These are phyloP conservation scores for Beris chalybata DNA, from an alignment of 2,888 invertebrate species.

Conservation along the genomic window DNA sequence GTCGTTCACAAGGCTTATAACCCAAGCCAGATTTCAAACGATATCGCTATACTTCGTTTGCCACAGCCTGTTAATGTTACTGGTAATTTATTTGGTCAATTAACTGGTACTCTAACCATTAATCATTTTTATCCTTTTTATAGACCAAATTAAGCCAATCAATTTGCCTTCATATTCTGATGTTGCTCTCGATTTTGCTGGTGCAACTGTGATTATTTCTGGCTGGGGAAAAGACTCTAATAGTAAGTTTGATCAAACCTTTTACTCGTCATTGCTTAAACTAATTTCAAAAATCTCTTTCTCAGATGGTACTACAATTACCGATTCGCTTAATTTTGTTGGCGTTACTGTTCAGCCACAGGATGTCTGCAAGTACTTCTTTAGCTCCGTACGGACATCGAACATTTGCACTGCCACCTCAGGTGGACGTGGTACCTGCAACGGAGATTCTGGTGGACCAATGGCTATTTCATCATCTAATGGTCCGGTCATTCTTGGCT, in stretches of 20 bases:
- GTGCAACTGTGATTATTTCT: constrained; percentile 53
- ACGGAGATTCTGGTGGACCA: constrained; percentile 57
- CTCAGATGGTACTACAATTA: constrained; percentile 9
- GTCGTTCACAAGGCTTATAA: constrained; percentile 53
- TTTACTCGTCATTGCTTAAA: not conserved
- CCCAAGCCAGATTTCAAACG: constrained; percentile 51
- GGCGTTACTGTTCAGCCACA: constrained; percentile 2
- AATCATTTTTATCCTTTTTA: constrained; percentile 29
- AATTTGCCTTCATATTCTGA: constrained; percentile 51
- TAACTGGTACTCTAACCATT: not conserved
- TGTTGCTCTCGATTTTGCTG: constrained; percentile 49
- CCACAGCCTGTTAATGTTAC: constrained; percentile 50
- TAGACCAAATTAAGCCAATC: constrained; percentile 55
- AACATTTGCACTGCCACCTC: constrained; percentile 27
- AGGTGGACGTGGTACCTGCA: constrained; percentile 55
- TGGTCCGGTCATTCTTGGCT: constrained; percentile 48
- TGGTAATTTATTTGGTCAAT: constrained; percentile 43
- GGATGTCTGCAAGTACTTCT: constrained; percentile 4
- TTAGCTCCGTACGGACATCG: not conserved
- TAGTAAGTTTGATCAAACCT: constrained; percentile 2
- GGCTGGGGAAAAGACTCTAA: constrained; percentile 57
- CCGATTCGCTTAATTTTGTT: constrained; percentile 12
- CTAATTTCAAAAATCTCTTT: not conserved
- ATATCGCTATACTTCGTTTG: constrained; percentile 51
- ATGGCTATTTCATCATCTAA: constrained; percentile 34